Conservation (phyloP, 2,113 vertebrate species). For the Hippopotamus amphibius region DNA sequence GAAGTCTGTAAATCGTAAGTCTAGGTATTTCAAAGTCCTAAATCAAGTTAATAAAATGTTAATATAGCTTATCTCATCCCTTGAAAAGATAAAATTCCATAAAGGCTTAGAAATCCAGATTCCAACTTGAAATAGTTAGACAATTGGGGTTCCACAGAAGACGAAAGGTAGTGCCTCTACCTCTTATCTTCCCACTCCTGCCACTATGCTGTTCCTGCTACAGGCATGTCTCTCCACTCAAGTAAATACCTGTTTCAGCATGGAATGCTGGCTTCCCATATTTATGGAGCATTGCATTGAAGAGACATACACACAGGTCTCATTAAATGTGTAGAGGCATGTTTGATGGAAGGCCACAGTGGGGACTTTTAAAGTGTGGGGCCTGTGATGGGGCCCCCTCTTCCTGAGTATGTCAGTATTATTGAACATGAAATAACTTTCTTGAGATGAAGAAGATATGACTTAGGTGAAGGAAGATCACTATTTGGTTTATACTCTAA, state of each 20-base stretch:
- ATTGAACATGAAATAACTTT: neutral
- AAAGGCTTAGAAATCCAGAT: neutral
- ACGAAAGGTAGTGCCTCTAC: accelerated
- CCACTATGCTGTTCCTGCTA: neutral
- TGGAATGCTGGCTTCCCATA: neutral
- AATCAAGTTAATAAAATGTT: neutral
- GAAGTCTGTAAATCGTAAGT: neutral
- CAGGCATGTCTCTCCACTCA: neutral
- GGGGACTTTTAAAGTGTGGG: neutral
- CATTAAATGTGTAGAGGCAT: neutral
- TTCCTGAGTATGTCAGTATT: neutral
- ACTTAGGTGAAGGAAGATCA: neutral
- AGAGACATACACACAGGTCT: neutral
- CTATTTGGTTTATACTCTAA: neutral
- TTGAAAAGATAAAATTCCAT: neutral
- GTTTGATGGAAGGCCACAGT: neutral
- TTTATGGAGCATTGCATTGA: neutral
- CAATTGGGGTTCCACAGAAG: neutral
- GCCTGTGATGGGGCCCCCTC: accelerated
- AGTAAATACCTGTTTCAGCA: neutral
- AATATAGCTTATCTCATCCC: neutral
- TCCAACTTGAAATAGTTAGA: neutral
- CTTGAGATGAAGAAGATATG: neutral
- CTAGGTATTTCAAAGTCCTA: neutral
- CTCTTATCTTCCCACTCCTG: neutral